Percentiles rank a stretch among this genome's conserved stretches.
phyloP scores from a whole-genome alignment of 1,140 invertebrate species.

The Zaprionus nigranus region DNA sequence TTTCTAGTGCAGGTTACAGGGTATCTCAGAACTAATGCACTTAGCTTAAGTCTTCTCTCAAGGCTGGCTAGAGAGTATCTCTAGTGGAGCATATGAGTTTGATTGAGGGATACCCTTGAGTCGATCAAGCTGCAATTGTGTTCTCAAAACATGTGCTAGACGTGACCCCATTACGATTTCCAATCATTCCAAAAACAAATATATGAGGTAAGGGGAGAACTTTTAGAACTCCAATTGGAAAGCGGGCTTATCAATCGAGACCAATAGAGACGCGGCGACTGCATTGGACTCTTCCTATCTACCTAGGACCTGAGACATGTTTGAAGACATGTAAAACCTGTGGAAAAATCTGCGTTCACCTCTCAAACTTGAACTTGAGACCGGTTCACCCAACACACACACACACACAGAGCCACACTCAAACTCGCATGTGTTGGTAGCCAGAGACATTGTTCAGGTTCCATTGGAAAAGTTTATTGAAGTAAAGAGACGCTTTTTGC shows the following conservation, averaged over 20 bases:
- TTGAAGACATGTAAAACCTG: not conserved
- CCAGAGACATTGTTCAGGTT: conserved; percentile 2
- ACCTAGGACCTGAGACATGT: not conserved
- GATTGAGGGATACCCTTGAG: not conserved
- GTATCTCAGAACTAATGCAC: not conserved
- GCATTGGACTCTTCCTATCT: not conserved
- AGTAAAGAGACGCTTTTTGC: conserved; percentile 2
- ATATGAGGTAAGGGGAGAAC: not conserved
- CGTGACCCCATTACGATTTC: not conserved
- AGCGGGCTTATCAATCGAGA: not conserved
- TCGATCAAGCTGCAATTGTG: not conserved
- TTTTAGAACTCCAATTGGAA: not conserved
- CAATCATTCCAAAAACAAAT: not conserved
- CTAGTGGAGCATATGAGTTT: not conserved
- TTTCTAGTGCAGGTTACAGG: not conserved
- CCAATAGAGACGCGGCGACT: not conserved
- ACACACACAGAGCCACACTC: not conserved
- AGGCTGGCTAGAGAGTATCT: not conserved
- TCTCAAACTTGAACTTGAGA: conserved; percentile 25
- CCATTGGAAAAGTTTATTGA: conserved; percentile 4
- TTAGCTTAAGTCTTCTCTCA: not conserved
- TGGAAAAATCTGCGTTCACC: conserved; percentile 23
- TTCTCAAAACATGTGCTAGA: not conserved
- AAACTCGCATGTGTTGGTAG: not conserved
- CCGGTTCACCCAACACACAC: conserved; percentile 20